Evolutionary conservation across 1,140 invertebrate genomes (phyloP), one percentile per base, ranked within the genome.

Genomic region (Drosophila suzukii): DNA sequence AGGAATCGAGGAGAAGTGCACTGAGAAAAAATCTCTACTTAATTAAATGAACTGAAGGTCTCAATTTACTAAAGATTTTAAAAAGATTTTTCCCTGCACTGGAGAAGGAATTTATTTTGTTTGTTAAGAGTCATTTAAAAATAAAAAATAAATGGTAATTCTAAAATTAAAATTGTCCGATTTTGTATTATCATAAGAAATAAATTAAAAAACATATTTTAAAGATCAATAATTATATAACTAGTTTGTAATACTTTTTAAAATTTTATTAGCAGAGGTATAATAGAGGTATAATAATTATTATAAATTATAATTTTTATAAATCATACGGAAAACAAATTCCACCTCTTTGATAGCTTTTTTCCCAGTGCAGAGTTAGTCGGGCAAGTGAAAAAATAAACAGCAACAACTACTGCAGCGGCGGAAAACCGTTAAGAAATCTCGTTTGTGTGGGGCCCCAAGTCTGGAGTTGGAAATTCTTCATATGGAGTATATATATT

Each of bases 381-480:
- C 81, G 75, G 58, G 71, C 77, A 81, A 84, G 81, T 56, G 51
- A 49, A 63, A 67, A 67, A 65, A 36, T 15, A 44, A 44, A 13
- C 65, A 65, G 61, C 65, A 30, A 38, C 32, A 49, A 38, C 27
- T n/a, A 6, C 59, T 39, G 57, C 65, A 20, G 39, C 24, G n/a
- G 49, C 66, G 68, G 43, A 81, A 81, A 85, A 85, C 81, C 81
- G 81, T 85, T 85, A 85, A 85, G 81, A 85, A 85, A 85, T 85
- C 81, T 85, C 63, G 81, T 85, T 85, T 80, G 53, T 50, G 53
- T 51, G 78, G 68, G 76, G 75, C 70, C 72, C 66, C 66, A 49
- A 57, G 56, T 74, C 70, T 63, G 39, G 43, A 74, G 56, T 46
- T 74, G 49, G 47, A 55, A 73, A 63, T 74, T 80, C 65, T 72